Conservation (phyloP, 2,113 vertebrate genomes). For the Nothobranchius furzeri region DNA sequence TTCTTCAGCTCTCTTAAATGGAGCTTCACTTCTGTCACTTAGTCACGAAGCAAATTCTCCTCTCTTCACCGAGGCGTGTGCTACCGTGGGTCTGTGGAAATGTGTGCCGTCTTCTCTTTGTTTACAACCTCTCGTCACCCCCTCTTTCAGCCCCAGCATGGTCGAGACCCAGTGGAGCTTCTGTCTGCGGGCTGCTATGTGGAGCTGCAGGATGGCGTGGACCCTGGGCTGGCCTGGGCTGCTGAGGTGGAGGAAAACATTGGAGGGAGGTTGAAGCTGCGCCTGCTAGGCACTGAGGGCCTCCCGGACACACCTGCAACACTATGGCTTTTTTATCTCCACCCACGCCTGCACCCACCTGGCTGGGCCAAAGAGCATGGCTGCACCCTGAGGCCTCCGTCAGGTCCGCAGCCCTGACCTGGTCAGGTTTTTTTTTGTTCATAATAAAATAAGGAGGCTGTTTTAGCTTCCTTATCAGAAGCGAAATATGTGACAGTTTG, state of each 20-base stretch:
- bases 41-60: conserved; percentile 45
- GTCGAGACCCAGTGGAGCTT: conserved; percentile 91
- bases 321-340: conserved; percentile 93
- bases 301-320: conserved; percentile 81
- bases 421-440: conserved; percentile 19
- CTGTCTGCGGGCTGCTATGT: conserved; percentile 88
- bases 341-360: conserved; percentile 90
- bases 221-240: conserved; percentile 85
- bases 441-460: conserved; percentile 11
- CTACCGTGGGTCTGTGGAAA: conserved; percentile 28
- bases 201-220: conserved; percentile 85
- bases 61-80: conserved; percentile 37
- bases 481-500: background rate
- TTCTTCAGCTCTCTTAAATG: conserved; percentile 39
- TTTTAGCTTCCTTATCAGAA: conserved; percentile 5
- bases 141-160: conserved; percentile 85
- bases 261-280: conserved; percentile 88
- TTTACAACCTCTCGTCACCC: background rate
- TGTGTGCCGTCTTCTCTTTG: conserved; percentile 6
- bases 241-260: conserved; percentile 90
- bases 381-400: conserved; percentile 86
- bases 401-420: conserved; percentile 77
- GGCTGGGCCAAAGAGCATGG: conserved; percentile 90
- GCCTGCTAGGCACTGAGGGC: conserved; percentile 85
- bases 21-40: conserved; percentile 45